These are phyloP conservation scores for Tangara arthus DNA, from an alignment of 2,797 vertebrate genomes.

Conservation along the genomic window DNA sequence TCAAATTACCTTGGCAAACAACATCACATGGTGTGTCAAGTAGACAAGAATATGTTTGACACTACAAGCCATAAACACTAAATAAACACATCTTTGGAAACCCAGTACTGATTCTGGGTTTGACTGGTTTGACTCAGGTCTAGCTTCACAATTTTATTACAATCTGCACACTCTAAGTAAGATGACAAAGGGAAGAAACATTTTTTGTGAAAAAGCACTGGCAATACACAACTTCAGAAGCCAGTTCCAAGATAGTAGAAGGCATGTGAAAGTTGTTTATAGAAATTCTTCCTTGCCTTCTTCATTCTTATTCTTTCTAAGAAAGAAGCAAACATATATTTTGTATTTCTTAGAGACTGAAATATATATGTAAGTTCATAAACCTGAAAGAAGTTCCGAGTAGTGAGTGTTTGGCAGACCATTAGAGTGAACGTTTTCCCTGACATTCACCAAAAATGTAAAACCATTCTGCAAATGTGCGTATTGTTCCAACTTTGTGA, in stretches of 20 bases:
- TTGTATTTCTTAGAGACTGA: neutral
- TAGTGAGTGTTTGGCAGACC: neutral
- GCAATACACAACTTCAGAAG: neutral
- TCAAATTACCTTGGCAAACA: neutral
- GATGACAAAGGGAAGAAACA: neutral
- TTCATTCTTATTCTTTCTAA: neutral
- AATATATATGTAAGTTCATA: neutral
- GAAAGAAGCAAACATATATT: neutral
- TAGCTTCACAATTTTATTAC: neutral
- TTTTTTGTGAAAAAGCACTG: neutral
- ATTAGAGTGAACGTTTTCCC: neutral
- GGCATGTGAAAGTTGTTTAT: neutral
- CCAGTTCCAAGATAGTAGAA: neutral
- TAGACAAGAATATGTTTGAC: neutral
- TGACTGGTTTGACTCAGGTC: neutral
- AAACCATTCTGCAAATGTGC: neutral
- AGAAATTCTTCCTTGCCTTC: neutral
- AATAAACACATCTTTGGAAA: neutral
- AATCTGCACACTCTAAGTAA: neutral
- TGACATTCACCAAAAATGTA: neutral
- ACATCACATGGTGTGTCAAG: neutral
- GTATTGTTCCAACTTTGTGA: neutral
- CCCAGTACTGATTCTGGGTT: neutral
- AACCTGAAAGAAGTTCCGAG: neutral
- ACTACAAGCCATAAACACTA: neutral